Conservation (phyloP, 2,888 invertebrate species). For the Clunio marinus region DNA sequence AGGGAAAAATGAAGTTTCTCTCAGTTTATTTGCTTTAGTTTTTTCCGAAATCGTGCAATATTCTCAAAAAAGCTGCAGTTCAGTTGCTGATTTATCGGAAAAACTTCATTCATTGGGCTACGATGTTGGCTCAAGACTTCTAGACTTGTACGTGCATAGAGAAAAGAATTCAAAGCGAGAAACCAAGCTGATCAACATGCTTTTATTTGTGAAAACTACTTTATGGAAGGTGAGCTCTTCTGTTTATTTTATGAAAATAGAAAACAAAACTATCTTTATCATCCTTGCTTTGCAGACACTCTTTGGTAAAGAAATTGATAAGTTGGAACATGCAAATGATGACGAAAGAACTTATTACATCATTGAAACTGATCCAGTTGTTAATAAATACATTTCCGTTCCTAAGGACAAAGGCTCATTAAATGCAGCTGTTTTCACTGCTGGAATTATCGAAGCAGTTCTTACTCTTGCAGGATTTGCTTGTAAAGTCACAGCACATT, state of each 20-base stretch:
- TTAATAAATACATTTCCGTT: slow-evolving; percentile 94
- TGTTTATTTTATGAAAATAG: no score
- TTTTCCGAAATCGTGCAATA: slow-evolving; percentile 99
- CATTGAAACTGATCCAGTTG: slow-evolving; percentile 96
- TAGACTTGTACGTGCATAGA: slow-evolving; percentile 89
- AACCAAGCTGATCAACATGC: slow-evolving; percentile 88
- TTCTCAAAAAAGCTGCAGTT: slow-evolving; percentile 92
- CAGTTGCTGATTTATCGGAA: slow-evolving; percentile 74
- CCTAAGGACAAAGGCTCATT: slow-evolving; percentile 96
- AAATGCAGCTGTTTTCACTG: slow-evolving; percentile 97
- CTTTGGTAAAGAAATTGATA: slow-evolving; percentile 98
- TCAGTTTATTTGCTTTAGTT: slow-evolving; percentile 88
- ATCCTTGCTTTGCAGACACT: slow-evolving; percentile 59
- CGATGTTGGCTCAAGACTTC: slow-evolving; percentile 88
- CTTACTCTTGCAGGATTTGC: slow-evolving; percentile 93
- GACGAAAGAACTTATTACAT: slow-evolving; percentile 97
- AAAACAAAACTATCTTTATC: background rate
- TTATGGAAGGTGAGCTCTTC: slow-evolving; percentile 79
- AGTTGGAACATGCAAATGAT: slow-evolving; percentile 96
- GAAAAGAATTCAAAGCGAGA: slow-evolving; percentile 93
- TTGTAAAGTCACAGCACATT: slow-evolving; percentile 96
- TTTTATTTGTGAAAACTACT: slow-evolving; percentile 92
- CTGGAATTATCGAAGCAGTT: slow-evolving; percentile 96
- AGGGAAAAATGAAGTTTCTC: slow-evolving; percentile 87
- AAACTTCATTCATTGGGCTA: slow-evolving; percentile 92